Conservation (phyloP, 2,888 invertebrate species). For the Athetis lepigone region DNA sequence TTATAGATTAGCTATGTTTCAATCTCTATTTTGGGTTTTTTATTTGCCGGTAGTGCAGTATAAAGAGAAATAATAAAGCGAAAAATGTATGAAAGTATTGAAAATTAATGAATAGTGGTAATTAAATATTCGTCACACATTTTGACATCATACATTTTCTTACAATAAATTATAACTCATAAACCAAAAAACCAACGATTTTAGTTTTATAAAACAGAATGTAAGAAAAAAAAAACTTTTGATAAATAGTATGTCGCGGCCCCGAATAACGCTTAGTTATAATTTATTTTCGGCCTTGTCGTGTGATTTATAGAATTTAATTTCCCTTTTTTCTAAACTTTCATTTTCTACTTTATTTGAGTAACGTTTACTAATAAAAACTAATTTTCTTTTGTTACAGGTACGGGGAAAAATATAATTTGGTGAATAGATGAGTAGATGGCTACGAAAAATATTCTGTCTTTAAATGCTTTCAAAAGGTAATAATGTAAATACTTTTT, state of each 20-base stretch:
- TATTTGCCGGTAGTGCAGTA: no score
- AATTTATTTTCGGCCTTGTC: slow-evolving; percentile 22
- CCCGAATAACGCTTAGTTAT: slow-evolving; percentile 36
- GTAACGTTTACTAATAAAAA: slow-evolving; percentile 37
- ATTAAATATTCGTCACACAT: slow-evolving; percentile 32
- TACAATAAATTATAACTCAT: neutral
- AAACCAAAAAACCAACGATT: slow-evolving; percentile 12
- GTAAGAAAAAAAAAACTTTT: slow-evolving; percentile 26
- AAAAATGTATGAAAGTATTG: neutral
- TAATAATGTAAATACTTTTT: neutral
- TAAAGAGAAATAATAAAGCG: neutral
- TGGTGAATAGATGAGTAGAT: slow-evolving; percentile 28
- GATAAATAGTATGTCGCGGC: slow-evolving; percentile 14
- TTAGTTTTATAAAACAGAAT: slow-evolving; percentile 2
- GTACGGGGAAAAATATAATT: slow-evolving; percentile 39
- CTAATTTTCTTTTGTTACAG: slow-evolving; percentile 61
- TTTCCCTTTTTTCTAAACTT: slow-evolving; percentile 39
- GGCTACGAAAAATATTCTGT: slow-evolving; percentile 17
- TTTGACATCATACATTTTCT: slow-evolving; percentile 7
- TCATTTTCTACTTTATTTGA: slow-evolving; percentile 17
- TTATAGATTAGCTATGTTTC: no score
- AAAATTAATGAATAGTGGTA: slow-evolving; percentile 6
- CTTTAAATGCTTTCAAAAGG: slow-evolving; percentile 4
- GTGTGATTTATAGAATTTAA: slow-evolving; percentile 35
- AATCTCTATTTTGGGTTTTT: no score